These are phyloP conservation scores for Mercenaria mercenaria DNA, from an alignment of 1,140 invertebrate species.

Conservation along the genomic window DNA sequence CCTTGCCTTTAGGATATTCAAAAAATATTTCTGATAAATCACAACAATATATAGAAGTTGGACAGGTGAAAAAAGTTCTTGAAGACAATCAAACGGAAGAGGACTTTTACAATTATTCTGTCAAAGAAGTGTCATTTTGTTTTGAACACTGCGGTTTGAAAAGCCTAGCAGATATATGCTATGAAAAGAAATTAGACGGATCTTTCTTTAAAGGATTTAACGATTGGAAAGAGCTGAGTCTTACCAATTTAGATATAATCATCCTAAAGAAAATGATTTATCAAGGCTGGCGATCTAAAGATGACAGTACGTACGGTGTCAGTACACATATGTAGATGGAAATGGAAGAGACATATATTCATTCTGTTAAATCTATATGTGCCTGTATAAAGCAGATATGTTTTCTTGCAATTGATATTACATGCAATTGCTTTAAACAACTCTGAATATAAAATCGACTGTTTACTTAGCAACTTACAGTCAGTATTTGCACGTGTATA, in stretches of 20 bases:
- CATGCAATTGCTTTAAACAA: too few relatives aligned
- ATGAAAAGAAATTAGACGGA: conserved; percentile 16
- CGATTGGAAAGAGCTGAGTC: neutral
- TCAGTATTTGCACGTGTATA: too few relatives aligned
- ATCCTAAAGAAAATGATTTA: conserved; percentile 19
- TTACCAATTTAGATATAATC: neutral
- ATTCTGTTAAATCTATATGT: too few relatives aligned
- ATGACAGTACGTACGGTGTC: neutral
- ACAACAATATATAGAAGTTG: neutral
- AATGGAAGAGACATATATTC: too few relatives aligned
- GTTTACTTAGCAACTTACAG: too few relatives aligned
- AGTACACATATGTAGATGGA: neutral
- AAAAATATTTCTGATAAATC: neutral
- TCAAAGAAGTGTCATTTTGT: neutral
- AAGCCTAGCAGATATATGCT: neutral
- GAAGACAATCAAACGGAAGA: neutral
- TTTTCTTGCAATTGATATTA: too few relatives aligned
- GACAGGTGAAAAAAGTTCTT: neutral
- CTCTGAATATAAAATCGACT: too few relatives aligned
- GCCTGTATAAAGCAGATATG: too few relatives aligned
- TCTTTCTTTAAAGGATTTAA: conserved; percentile 1
- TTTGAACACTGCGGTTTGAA: conserved; percentile 6
- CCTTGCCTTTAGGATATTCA: neutral
- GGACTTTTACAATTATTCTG: conserved; percentile 29
- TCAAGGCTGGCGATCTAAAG: conserved; percentile 13